A percentile compares a stretch with the other conserved stretches of the same genome.
Evolutionary conservation across 92 coral and sea anemone genomes (phyloP).

Genomic region (Anthopleura xanthogrammica): DNA sequence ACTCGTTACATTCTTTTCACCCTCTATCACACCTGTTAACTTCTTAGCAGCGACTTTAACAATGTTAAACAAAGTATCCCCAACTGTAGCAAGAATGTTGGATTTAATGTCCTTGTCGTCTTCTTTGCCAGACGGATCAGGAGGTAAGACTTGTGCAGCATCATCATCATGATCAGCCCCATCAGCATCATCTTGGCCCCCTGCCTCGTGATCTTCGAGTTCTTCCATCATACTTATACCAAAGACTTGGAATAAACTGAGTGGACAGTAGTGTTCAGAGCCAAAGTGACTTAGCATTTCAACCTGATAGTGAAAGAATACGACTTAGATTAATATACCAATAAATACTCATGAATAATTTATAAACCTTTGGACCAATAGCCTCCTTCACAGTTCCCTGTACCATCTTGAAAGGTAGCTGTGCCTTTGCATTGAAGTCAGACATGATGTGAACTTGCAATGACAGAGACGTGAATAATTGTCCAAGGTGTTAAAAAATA

Average conservation of each 20-base stretch:
- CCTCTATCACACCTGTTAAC: conserved; percentile 54
- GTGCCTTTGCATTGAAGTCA: too few relatives aligned
- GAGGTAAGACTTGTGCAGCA: conserved; percentile 55
- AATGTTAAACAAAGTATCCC: conserved; percentile 81
- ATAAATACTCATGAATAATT: too few relatives aligned
- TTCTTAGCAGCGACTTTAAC: conserved; percentile 87
- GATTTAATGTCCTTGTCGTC: conserved; percentile 52
- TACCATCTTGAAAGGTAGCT: too few relatives aligned
- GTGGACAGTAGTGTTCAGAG: conserved; percentile 96
- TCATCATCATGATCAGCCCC: conserved; percentile 63
- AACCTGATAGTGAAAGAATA: conserved; percentile 50
- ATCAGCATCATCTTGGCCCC: conserved; percentile 64
- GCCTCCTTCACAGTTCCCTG: too few relatives aligned
- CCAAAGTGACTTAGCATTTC: conserved; percentile 98
- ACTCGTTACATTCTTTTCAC: conserved; percentile 5
- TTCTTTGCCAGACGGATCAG: conserved; percentile 68
- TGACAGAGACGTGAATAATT: too few relatives aligned
- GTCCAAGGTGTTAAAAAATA: too few relatives aligned
- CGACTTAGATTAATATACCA: too few relatives aligned
- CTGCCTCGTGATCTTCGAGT: conserved; percentile 92
- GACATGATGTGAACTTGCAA: too few relatives aligned
- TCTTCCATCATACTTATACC: conserved; percentile 98
- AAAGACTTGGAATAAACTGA: conserved; percentile 86
- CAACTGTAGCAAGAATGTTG: conserved; percentile 78
- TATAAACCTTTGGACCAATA: too few relatives aligned